These are phyloP conservation scores for Ctenodactylus gundi DNA, from an alignment of 2,113 vertebrate genomes.

Conservation along the genomic window DNA sequence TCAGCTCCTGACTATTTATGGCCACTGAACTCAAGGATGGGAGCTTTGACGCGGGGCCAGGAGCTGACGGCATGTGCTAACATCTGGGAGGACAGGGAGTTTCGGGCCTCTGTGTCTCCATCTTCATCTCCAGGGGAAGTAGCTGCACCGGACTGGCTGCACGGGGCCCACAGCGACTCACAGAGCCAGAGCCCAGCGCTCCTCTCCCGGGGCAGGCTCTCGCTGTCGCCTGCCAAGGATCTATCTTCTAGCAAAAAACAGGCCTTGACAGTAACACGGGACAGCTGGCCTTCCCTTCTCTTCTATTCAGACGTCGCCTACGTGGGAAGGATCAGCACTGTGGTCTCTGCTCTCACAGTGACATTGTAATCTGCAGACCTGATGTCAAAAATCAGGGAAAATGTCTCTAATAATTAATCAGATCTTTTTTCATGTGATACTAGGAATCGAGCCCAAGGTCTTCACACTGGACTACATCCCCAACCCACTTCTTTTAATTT, in stretches of 20 bases:
- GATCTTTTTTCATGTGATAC: too few species aligned
- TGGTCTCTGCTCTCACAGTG: slow-evolving; percentile 31
- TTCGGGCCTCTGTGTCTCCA: neutral
- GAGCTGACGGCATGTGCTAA: slow-evolving; percentile 41
- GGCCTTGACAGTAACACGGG: neutral
- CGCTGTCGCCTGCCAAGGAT: neutral
- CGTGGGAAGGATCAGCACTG: neutral
- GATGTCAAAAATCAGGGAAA: neutral
- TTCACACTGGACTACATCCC: too few species aligned
- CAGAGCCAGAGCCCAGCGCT: neutral
- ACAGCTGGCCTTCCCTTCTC: neutral
- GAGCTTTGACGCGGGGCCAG: slow-evolving; percentile 69
- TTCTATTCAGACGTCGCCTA: neutral
- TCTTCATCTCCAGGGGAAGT: slow-evolving; percentile 24
- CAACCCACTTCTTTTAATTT: too few species aligned
- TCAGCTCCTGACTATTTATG: slow-evolving; percentile 79
- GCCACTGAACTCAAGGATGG: slow-evolving; percentile 74
- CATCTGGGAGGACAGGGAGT: slow-evolving; percentile 47
- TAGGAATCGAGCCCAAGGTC: too few species aligned
- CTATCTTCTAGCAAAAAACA: neutral
- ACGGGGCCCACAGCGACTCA: neutral
- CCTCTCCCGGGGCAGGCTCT: neutral
- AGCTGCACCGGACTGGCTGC: neutral
- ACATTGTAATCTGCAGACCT: neutral
- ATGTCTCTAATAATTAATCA: neutral